Base-by-base conservation (phyloP, 2,113 vertebrate species). In the Himantopus leucocephalus region DNA sequence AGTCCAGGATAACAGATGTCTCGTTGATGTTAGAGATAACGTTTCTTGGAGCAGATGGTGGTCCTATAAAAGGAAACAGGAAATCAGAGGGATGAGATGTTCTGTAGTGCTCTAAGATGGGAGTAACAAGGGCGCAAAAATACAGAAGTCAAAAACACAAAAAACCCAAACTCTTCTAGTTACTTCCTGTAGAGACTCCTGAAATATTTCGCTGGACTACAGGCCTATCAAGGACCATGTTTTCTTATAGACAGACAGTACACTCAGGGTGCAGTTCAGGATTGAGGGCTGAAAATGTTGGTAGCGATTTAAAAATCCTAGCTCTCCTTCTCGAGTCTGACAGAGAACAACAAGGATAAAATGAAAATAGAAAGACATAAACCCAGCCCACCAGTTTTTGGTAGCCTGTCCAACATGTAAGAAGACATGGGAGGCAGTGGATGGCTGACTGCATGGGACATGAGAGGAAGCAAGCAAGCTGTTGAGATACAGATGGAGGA, bases 1-100 rank as follows among this genome's bases (percentile, higher is more conserved):
- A 99, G 90, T 99, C 99, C 96, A 99, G 98, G 97, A 99, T 99
- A 10, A 99, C 99, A 0, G 99, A 99, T 2, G 99, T 99, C 97
- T 99, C 99, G 1, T 99, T 99, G 97, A 99, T 99, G 97, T 99
- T 99, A 27, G 99, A 99, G 97, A 99, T 99, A 90, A 99, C 99
- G 12, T 99, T 99, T 67, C 99, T 98, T 8, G 99, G 99, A 94
- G 99, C 98, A 34, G 99, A 99, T 1, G 99, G 99, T 18, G 99
- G 99, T 91, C 99, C 99, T 99, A 97, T 4, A 87, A 74, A 94
- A 80, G 91, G 92, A 97, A 95, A 93, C 8, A 70, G 90, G 96
- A 91, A 92, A 43, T 15, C 85, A 81, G 88, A 95, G 75, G 86
- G 80, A 71, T 91, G 88, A 73, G 50, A 62, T 76, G 90, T 82